A percentile compares a stretch with the other conserved stretches of the same genome.
Evolutionary conservation across 2,113 vertebrate species (phyloP).

Genomic region (Urocitellus parryii): DNA sequence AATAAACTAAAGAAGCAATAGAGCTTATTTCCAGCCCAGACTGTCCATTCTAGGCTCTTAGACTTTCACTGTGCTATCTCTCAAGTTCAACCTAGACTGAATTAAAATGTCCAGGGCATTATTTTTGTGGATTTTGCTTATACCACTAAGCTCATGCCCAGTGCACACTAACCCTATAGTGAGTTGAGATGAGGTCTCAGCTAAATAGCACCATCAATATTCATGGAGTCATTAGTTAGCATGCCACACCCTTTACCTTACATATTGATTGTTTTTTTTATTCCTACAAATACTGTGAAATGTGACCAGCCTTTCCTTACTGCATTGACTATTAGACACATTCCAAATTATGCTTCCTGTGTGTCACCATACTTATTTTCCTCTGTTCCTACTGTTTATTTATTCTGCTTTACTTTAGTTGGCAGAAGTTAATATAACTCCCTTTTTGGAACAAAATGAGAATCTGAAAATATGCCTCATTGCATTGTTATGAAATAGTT

Average conservation of each 20-base stretch:
- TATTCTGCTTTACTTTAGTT: conserved; percentile 16
- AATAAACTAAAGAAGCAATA: neutral
- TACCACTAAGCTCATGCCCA: neutral
- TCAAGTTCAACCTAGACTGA: neutral
- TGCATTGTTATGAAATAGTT: neutral
- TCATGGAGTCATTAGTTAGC: neutral
- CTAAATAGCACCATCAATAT: neutral
- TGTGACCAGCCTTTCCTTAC: neutral
- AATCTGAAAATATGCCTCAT: neutral
- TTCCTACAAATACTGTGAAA: neutral
- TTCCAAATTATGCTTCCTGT: neutral
- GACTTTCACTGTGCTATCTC: neutral
- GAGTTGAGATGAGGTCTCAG: neutral
- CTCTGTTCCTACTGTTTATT: neutral
- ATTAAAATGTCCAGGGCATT: neutral
- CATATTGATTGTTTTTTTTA: neutral
- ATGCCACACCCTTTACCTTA: neutral
- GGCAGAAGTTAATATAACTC: neutral
- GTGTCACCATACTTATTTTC: neutral
- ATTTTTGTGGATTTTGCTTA: neutral
- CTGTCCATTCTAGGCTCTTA: neutral
- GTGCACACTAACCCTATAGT: neutral
- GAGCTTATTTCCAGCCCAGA: neutral
- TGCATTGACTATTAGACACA: neutral
- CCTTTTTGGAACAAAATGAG: conserved; percentile 6